Percentiles rank a stretch among this genome's conserved stretches.
Evolutionary conservation across 2,797 vertebrate genomes (phyloP).

Genomic region (Cheirogaleus major): DNA sequence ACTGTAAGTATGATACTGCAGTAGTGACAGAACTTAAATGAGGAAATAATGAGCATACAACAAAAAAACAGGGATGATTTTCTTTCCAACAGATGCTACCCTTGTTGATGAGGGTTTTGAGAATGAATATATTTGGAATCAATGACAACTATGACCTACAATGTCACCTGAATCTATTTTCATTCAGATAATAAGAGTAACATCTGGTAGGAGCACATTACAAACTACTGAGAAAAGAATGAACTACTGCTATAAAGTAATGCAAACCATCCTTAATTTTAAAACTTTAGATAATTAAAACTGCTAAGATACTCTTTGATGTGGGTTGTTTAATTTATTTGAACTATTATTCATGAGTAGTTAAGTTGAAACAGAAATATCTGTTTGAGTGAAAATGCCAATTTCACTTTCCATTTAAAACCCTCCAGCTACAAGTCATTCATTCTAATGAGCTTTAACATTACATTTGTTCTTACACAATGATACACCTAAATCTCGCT

Average conservation of each 20-base stretch:
- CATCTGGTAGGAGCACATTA: conserved; percentile 77
- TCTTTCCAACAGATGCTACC: conserved; percentile 65
- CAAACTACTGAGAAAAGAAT: conserved; percentile 76
- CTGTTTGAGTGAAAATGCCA: conserved; percentile 56
- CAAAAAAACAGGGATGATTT: conserved; percentile 54
- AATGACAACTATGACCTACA: conserved; percentile 69
- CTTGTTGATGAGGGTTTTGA: conserved; percentile 70
- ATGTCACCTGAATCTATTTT: conserved; percentile 74
- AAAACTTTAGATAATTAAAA: conserved; percentile 81
- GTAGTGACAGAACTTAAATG: conserved; percentile 26
- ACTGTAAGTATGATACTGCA: not conserved
- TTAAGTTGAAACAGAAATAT: conserved; percentile 69
- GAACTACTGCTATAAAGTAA: conserved; percentile 72
- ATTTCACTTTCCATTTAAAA: conserved; percentile 71
- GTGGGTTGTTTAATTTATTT: conserved; percentile 77
- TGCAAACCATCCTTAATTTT: conserved; percentile 78
- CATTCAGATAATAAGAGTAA: conserved; percentile 81
- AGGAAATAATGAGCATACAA: conserved; percentile 35
- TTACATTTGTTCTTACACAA: not conserved
- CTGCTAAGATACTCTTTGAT: conserved; percentile 78
- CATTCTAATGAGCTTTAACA: conserved; percentile 37
- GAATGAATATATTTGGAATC: conserved; percentile 76
- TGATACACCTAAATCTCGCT: not conserved
- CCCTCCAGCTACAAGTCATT: conserved; percentile 46
- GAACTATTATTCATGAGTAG: conserved; percentile 70